Evolutionary conservation across 2,797 vertebrate species (phyloP).

Genomic region (Mormyrus hasselquistii): DNA sequence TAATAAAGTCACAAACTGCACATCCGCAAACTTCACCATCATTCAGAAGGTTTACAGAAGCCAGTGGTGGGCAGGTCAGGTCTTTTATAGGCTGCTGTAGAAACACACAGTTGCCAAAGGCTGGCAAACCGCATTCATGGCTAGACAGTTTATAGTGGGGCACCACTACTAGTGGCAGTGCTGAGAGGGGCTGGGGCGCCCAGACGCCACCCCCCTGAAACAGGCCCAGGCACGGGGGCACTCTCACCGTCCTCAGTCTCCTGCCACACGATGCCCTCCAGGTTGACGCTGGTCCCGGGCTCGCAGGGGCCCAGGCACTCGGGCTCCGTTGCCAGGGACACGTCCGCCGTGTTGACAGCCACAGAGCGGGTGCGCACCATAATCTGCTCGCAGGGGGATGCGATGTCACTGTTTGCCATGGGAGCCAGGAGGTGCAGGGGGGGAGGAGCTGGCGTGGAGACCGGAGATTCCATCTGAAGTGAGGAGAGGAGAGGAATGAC

Average conservation of each 20-base stretch:
- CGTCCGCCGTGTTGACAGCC: conserved; percentile 93
- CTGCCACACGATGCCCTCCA: conserved; percentile 98
- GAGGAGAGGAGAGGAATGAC: conserved; percentile 31
- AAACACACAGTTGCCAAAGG: neutral
- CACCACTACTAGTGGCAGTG: neutral
- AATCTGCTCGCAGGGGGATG: conserved; percentile 96
- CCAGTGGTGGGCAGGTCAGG: neutral
- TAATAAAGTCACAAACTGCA: neutral
- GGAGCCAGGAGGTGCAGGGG: conserved; percentile 89
- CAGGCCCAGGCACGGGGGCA: too few species aligned
- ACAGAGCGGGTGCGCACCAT: conserved; percentile 97
- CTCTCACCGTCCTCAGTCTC: conserved; percentile 94
- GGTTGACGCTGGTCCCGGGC: conserved; percentile 95
- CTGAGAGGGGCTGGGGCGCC: neutral
- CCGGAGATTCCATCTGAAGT: conserved; percentile 91
- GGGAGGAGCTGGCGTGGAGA: conserved; percentile 85
- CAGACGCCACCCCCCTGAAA: neutral
- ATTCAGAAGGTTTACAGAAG: neutral
- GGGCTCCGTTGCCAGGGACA: conserved; percentile 88
- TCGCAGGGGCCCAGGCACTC: conserved; percentile 97
- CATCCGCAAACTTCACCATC: neutral
- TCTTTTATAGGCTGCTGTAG: neutral
- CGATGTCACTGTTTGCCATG: conserved; percentile 82
- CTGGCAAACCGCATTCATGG: neutral
- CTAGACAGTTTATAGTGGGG: neutral